Percentiles rank a stretch among this genome's conserved stretches.
Conservation (phyloP, 2,797 vertebrate genomes). For the Darevskia nairensis region DNA sequence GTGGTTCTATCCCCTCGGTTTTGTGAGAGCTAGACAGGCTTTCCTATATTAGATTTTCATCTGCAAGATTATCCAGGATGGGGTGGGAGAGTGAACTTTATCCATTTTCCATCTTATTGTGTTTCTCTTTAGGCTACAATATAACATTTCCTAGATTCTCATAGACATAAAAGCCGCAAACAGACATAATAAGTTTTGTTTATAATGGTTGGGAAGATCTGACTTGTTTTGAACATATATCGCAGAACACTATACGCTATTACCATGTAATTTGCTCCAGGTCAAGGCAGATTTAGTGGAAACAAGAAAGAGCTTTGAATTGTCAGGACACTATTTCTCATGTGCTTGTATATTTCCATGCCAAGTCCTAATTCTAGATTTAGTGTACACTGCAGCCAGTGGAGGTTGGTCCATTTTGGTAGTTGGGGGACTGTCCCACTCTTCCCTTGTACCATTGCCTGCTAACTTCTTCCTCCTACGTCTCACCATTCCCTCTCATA, state of each 20-base stretch:
- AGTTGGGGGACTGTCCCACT: too few relatives aligned
- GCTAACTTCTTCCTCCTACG: too few relatives aligned
- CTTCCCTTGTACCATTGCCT: too few relatives aligned
- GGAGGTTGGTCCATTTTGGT: too few relatives aligned
- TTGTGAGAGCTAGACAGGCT: not conserved
- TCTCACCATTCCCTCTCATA: too few relatives aligned
- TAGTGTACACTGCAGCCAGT: not conserved
- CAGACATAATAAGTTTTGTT: not conserved
- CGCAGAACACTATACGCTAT: not conserved
- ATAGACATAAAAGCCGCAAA: not conserved
- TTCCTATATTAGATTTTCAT: not conserved
- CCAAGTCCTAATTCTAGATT: not conserved
- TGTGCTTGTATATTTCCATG: not conserved
- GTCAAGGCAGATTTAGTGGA: not conserved
- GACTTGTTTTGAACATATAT: not conserved
- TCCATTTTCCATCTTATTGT: not conserved
- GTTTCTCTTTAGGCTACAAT: slow-evolving; percentile 14
- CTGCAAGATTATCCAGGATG: not conserved
- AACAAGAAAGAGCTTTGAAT: not conserved
- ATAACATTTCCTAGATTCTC: not conserved
- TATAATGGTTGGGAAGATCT: not conserved
- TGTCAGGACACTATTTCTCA: not conserved
- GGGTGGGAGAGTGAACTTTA: not conserved
- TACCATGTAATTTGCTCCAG: slow-evolving; percentile 6
- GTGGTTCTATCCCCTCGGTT: not conserved